phyloP scores from a whole-genome alignment of 2,797 vertebrate genomes.

The Parauchenoglanis punctatus region DNA sequence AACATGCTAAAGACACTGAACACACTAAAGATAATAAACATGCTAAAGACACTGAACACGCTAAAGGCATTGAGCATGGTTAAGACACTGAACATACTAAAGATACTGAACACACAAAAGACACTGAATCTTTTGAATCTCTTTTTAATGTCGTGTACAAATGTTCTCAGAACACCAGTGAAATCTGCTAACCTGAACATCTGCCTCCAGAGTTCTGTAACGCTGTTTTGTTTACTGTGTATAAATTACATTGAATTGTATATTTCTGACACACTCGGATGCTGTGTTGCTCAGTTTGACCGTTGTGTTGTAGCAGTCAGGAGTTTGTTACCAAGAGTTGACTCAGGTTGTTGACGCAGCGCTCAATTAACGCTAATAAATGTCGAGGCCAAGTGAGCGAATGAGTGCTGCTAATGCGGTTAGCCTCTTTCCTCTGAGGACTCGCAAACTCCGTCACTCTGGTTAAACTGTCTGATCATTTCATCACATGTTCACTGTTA shows the following conservation, averaged over 20 bases:
- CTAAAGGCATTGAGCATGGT: neutral
- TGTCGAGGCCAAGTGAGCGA: conserved; percentile 58
- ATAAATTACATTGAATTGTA: neutral
- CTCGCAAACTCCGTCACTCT: conserved; percentile 62
- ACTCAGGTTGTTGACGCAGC: conserved; percentile 69
- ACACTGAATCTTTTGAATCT: neutral
- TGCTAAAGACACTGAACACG: neutral
- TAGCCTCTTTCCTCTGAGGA: conserved; percentile 51
- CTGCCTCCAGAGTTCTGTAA: neutral
- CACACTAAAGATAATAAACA: neutral
- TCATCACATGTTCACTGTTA: conserved; percentile 65
- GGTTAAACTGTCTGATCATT: conserved; percentile 66
- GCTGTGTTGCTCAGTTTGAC: neutral
- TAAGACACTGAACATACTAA: neutral
- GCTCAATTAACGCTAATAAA: conserved; percentile 73
- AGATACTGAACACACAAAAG: neutral
- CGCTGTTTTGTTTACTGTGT: neutral
- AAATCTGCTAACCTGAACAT: neutral
- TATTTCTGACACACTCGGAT: neutral
- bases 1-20: neutral
- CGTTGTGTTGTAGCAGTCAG: neutral
- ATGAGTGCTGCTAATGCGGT: conserved; percentile 63
- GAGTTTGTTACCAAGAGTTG: neutral
- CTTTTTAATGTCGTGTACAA: neutral
- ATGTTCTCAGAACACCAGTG: neutral